These are phyloP conservation scores for Phaethornis superciliosus DNA, from an alignment of 2,113 vertebrate species.

Conservation along the genomic window DNA sequence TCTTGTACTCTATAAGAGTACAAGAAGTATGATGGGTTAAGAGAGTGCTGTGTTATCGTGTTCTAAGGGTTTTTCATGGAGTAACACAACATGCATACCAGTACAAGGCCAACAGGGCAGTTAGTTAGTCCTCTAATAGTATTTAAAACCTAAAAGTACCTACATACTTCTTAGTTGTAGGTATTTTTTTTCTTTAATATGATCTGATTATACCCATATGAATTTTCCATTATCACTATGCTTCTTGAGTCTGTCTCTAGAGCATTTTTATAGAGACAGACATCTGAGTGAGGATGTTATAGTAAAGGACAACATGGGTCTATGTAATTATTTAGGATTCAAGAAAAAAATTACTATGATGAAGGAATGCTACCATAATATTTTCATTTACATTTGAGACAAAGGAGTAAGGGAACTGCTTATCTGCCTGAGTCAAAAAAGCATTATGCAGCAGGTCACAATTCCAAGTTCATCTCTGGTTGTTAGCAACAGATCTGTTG, in stretches of 20 bases:
- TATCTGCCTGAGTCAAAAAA: background rate
- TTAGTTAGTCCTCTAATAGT: background rate
- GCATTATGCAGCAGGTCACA: background rate
- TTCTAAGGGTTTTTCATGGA: background rate
- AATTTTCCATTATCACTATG: background rate
- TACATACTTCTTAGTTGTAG: background rate
- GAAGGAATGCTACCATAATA: background rate
- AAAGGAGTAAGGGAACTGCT: background rate
- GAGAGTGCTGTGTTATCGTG: background rate
- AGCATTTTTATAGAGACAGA: background rate
- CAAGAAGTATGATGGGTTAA: background rate
- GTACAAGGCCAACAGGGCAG: background rate
- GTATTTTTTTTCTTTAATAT: background rate
- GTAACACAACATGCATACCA: background rate
- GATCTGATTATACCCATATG: background rate
- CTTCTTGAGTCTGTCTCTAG: background rate
- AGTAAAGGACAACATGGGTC: background rate
- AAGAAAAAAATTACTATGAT: background rate
- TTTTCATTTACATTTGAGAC: background rate
- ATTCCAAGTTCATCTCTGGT: background rate
- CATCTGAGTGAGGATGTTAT: constrained; percentile 9
- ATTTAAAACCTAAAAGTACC: background rate
- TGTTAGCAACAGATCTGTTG: background rate
- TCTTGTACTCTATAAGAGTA: no score
- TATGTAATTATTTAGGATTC: background rate